A percentile compares a stretch with the other conserved stretches of the same genome.
Evolutionary conservation across 2,113 vertebrate species (phyloP).

Genomic region (Litocranius walleri): DNA sequence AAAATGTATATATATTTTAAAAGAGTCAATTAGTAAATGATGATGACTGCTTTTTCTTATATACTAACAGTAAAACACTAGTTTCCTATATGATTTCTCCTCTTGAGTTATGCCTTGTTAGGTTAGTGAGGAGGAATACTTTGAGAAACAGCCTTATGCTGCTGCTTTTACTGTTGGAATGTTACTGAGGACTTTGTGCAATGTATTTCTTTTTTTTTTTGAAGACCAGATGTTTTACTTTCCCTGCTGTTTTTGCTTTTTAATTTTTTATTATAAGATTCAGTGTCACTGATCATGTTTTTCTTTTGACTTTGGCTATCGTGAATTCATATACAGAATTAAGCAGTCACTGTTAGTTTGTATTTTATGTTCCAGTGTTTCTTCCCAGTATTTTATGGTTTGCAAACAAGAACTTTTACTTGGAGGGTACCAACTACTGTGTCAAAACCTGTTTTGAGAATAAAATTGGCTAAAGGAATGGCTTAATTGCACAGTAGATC

Average conservation of each 20-base stretch:
- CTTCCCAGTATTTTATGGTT: background rate
- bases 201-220: background rate
- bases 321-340: slow-evolving; percentile 4
- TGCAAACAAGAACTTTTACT: background rate
- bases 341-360: background rate
- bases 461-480: background rate
- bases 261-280: background rate
- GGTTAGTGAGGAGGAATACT: background rate
- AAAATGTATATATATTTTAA: background rate
- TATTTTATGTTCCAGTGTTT: background rate
- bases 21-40: background rate
- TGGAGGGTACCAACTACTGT: background rate
- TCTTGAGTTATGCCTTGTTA: background rate
- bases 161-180: background rate
- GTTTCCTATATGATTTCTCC: background rate
- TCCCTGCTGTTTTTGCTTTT: background rate
- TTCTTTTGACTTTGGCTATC: background rate
- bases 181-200: background rate
- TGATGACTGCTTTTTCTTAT: background rate
- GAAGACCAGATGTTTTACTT: background rate
- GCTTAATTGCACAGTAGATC: background rate
- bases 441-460: background rate
- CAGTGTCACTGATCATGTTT: background rate
- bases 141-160: slow-evolving; percentile 14
- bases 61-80: background rate